Evolutionary conservation across 1,140 invertebrate genomes (phyloP).

Genomic region (Rhysida immarginata): DNA sequence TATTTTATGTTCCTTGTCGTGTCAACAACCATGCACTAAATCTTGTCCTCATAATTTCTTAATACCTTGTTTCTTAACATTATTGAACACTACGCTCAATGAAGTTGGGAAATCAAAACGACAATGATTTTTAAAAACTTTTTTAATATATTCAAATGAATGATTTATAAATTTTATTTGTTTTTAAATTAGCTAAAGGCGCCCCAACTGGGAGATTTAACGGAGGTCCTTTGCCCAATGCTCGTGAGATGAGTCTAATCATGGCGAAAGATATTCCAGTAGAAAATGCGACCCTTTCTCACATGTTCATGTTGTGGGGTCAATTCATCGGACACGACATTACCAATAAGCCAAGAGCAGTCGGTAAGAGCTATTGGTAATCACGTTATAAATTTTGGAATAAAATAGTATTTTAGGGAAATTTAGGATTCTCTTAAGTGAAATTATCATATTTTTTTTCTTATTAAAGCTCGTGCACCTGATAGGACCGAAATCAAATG

Average conservation of each 20-base stretch:
- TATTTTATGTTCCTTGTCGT: no score
- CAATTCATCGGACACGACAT: constrained; percentile 79
- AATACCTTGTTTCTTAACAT: no score
- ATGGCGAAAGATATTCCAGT: constrained; percentile 1
- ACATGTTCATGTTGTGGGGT: constrained; percentile 58
- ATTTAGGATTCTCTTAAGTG: constrained; percentile 11
- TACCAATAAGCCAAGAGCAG: constrained; percentile 28
- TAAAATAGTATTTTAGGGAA: no score
- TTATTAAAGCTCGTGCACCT: constrained; percentile 10
- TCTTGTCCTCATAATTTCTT: no score
- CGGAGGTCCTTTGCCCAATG: background rate
- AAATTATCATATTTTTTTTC: no score
- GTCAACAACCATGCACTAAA: no score
- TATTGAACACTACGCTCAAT: no score
- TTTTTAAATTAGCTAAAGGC: constrained; percentile 5
- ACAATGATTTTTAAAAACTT: no score
- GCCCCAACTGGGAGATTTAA: background rate
- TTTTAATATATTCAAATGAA: no score
- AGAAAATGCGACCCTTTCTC: constrained; percentile 3
- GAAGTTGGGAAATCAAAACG: no score
- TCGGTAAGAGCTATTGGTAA: background rate
- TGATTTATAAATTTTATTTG: no score
- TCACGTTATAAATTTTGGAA: no score
- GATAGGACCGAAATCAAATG: constrained; percentile 21
- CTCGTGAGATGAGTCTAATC: constrained; percentile 1